These are phyloP conservation scores for Mormyrus hasselquistii DNA, from an alignment of 2,797 vertebrate species.

Conservation along the genomic window DNA sequence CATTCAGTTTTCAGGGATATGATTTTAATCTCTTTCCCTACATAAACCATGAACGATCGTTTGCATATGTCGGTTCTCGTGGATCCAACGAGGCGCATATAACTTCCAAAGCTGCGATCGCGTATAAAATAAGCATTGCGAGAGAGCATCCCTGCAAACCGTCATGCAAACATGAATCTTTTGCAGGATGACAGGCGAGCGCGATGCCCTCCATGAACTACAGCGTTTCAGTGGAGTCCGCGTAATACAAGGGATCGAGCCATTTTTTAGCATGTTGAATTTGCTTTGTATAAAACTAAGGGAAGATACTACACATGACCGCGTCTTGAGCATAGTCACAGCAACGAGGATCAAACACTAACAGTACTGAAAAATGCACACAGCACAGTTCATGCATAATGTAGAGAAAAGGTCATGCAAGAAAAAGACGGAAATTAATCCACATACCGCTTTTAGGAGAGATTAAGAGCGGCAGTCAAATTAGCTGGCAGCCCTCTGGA, in stretches of 20 bases:
- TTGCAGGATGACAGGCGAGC: not conserved
- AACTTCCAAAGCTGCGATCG: not conserved
- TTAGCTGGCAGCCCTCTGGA: not conserved
- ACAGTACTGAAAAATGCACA: conserved; percentile 10
- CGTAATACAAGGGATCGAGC: not conserved
- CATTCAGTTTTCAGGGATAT: not conserved
- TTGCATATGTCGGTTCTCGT: not conserved
- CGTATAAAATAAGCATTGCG: not conserved
- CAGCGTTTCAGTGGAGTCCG: not conserved
- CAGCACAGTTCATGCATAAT: not conserved
- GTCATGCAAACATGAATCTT: not conserved
- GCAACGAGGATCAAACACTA: not conserved
- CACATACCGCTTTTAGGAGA: conserved; percentile 16
- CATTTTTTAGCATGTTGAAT: not conserved
- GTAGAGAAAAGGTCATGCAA: not conserved
- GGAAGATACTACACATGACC: not conserved
- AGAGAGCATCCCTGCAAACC: not conserved
- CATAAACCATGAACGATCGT: not conserved
- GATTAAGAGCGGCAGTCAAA: not conserved
- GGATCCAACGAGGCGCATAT: not conserved
- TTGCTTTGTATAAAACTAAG: conserved; percentile 3
- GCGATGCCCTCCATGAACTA: not conserved
- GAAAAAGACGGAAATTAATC: not conserved
- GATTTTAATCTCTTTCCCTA: not conserved
- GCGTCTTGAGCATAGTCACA: not conserved